These are phyloP conservation scores for Callyntrura guangdongensis DNA, from an alignment of 2,888 invertebrate species.

Conservation along the genomic window DNA sequence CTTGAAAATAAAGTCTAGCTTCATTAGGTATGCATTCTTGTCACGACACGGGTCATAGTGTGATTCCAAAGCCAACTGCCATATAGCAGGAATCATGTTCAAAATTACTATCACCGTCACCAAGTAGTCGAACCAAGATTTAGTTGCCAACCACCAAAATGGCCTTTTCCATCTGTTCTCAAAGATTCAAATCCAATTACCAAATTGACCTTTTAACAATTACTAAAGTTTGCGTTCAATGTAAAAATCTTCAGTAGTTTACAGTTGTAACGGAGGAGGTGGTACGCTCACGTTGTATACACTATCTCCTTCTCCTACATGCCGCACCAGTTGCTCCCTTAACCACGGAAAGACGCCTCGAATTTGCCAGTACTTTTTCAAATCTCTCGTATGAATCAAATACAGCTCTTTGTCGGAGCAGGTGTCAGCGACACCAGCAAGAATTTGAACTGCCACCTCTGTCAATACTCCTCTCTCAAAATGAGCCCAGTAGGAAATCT, in stretches of 20 bases:
- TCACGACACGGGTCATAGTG: conserved; percentile 19
- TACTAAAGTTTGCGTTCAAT: conserved; percentile 6
- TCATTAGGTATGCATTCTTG: not conserved
- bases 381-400: conserved; percentile 81
- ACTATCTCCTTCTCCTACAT: conserved; percentile 60
- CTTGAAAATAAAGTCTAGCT: conserved; percentile 54
- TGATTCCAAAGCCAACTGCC: conserved; percentile 86
- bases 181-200: not conserved
- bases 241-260: not conserved
- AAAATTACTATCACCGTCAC: conserved; percentile 80
- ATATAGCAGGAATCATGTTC: conserved; percentile 84
- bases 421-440: conserved; percentile 88
- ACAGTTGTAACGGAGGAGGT: conserved; percentile 9
- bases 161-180: conserved; percentile 50
- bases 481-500: conserved; percentile 89
- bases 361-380: conserved; percentile 81
- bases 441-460: conserved; percentile 88
- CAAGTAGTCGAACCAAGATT: conserved; percentile 86
- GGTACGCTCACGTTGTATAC: too few relatives aligned
- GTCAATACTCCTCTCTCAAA: conserved; percentile 89
- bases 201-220: not conserved
- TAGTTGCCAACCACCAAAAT: conserved; percentile 82
- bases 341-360: conserved; percentile 77
- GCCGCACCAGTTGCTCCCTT: conserved; percentile 51
- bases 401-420: conserved; percentile 87